A percentile compares a stretch with the other conserved stretches of the same genome.
phyloP scores from a whole-genome alignment of 2,797 vertebrate genomes.

The Sciurus carolinensis region DNA sequence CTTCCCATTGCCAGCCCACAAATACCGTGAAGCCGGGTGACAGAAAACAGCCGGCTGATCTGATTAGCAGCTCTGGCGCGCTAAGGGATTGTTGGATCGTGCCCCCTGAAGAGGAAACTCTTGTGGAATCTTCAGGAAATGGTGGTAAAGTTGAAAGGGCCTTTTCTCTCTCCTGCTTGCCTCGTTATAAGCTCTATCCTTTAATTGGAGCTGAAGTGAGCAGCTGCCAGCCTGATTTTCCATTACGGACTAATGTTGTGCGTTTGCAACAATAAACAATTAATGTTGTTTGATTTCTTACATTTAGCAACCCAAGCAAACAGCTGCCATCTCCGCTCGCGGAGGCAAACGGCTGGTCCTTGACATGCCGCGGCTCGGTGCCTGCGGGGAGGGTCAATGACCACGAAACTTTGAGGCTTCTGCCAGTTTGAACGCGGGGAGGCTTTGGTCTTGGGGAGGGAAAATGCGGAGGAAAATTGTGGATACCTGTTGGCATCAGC shows the following conservation, averaged over 20 bases:
- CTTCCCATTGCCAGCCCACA: not conserved
- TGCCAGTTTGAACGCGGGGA: not conserved
- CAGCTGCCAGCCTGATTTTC: constrained; percentile 80
- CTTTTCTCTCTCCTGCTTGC: constrained; percentile 70
- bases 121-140: constrained; percentile 81
- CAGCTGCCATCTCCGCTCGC: constrained; percentile 76
- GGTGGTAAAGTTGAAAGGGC: constrained; percentile 86
- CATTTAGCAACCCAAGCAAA: constrained; percentile 71
- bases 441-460: constrained; percentile 32
- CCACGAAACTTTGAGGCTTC: constrained; percentile 80
- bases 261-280: constrained; percentile 82
- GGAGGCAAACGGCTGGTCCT: not conserved
- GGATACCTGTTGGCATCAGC: constrained; percentile 89
- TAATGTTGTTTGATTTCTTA: constrained; percentile 78
- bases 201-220: constrained; percentile 84
- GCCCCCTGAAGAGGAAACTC: constrained; percentile 81
- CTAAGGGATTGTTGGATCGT: constrained; percentile 57
- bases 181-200: constrained; percentile 73
- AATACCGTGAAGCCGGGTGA: not conserved
- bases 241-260: constrained; percentile 67
- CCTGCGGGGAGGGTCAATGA: not conserved
- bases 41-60: constrained; percentile 26
- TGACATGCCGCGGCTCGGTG: not conserved
- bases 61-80: not conserved
- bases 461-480: not conserved